Evolutionary conservation across 2,888 invertebrate species (phyloP).

Genomic region (Caenorhabditis imperialis): DNA sequence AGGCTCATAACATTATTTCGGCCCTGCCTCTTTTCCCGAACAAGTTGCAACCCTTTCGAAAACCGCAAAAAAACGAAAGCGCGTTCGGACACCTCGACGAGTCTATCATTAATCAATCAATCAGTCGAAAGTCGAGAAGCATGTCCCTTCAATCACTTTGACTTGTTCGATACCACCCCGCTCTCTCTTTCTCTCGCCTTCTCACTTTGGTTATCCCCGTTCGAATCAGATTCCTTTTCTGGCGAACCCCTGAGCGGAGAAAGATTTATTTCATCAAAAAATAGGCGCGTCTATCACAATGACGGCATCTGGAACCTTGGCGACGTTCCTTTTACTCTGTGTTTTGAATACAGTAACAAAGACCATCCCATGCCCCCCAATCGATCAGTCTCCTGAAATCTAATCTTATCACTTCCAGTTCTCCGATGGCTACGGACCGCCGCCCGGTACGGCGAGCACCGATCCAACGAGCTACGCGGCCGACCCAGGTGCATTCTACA

Average conservation of each 20-base stretch:
- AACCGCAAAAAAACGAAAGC: conserved; percentile 1
- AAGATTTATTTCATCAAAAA: conserved; percentile 19
- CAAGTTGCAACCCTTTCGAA: conserved; percentile 2
- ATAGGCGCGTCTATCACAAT: conserved; percentile 12
- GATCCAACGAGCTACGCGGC: conserved; percentile 49
- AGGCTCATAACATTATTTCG: no score
- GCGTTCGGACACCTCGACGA: no score
- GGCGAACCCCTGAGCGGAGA: no score
- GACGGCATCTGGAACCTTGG: conserved; percentile 23
- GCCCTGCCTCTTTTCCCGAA: no score
- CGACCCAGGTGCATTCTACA: conserved; percentile 47
- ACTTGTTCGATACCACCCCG: conserved; percentile 5
- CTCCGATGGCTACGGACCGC: conserved; percentile 65
- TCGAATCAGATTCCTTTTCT: no score
- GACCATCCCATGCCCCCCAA: background rate
- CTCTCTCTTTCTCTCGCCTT: background rate
- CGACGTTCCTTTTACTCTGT: no score
- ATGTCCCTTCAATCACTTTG: conserved; percentile 16
- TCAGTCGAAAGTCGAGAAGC: conserved; percentile 23
- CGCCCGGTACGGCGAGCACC: conserved; percentile 53
- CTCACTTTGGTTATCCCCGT: background rate
- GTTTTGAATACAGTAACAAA: background rate
- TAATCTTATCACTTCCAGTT: conserved; percentile 57
- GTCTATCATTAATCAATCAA: conserved; percentile 44
- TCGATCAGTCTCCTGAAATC: background rate